Conservation (phyloP, 2,113 vertebrate genomes). For the Scortum barcoo region DNA sequence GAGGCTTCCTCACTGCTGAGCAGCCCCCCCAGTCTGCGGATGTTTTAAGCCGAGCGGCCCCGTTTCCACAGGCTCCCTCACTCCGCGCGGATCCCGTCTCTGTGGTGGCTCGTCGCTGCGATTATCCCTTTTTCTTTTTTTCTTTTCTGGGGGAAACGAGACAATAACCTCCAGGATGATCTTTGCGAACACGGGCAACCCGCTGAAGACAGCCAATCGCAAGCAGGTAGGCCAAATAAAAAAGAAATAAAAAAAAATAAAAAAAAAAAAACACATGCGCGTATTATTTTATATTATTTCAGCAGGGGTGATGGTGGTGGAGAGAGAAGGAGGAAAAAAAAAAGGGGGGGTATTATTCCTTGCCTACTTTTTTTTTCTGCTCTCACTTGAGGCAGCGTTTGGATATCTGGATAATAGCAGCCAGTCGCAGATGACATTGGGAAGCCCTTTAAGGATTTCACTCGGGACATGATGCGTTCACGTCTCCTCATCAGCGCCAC, state of each 20-base stretch:
- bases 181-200: conserved; percentile 92
- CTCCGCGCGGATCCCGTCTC: conserved; percentile 61
- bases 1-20: conserved; percentile 45
- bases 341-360: conserved; percentile 11
- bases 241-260: too few relatives aligned
- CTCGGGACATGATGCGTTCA: background rate
- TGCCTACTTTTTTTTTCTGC: conserved; percentile 43
- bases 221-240: conserved; percentile 93
- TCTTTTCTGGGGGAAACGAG: conserved; percentile 27
- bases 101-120: conserved; percentile 58
- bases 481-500: background rate
- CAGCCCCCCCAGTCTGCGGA: conserved; percentile 69
- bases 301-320: too few relatives aligned
- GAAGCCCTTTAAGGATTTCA: conserved; percentile 60
- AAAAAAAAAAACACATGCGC: background rate
- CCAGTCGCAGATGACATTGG: conserved; percentile 76
- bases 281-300: background rate
- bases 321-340: too few relatives aligned
- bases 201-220: conserved; percentile 89
- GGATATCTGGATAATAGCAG: conserved; percentile 40
- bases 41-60: conserved; percentile 57
- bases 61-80: conserved; percentile 29
- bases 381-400: conserved; percentile 34
- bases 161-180: conserved; percentile 88
- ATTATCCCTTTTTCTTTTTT: conserved; percentile 38